A percentile compares a stretch with the other conserved stretches of the same genome.
These are phyloP conservation scores for Theocolax elegans DNA, from an alignment of 1,140 invertebrate species.

Conservation along the genomic window DNA sequence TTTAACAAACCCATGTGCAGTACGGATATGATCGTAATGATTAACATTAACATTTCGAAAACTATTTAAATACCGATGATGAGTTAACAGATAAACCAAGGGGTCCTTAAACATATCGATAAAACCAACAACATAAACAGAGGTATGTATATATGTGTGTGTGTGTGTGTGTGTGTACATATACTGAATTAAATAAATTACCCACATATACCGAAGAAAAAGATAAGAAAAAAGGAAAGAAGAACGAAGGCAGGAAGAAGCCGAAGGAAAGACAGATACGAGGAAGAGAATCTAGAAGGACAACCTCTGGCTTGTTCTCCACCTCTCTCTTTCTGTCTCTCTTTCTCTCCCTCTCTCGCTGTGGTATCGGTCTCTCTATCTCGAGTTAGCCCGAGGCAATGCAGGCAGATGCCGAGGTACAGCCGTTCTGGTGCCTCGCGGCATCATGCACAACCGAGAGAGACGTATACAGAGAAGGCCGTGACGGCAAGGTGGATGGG, in stretches of 20 bases:
- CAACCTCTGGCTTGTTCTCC: not conserved
- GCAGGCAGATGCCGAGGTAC: slow-evolving; percentile 59
- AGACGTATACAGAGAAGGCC: slow-evolving; percentile 46
- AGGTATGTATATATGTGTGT: no score
- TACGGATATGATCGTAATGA: no score
- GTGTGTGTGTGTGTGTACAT: no score
- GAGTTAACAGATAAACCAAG: no score
- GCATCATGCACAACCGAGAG: slow-evolving; percentile 52
- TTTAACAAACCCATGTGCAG: no score
- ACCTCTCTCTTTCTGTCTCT: not conserved
- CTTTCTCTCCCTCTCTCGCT: not conserved
- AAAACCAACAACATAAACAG: no score
- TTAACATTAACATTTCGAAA: no score
- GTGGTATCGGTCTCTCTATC: slow-evolving; percentile 1
- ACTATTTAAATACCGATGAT: no score
- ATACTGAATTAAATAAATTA: no score
- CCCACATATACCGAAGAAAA: not conserved
- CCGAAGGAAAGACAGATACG: not conserved
- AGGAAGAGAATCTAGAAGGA: slow-evolving; percentile 4
- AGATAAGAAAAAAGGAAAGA: not conserved
- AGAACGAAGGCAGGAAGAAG: not conserved
- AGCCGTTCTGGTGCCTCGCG: slow-evolving; percentile 57
- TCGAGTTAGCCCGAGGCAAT: slow-evolving; percentile 51
- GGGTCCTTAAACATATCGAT: no score
- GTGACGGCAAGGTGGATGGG: slow-evolving; percentile 29